Evolutionary conservation across 2,113 vertebrate genomes (phyloP), one percentile per base, ranked within the genome.

Genomic region (Pollimyrus isidori): DNA sequence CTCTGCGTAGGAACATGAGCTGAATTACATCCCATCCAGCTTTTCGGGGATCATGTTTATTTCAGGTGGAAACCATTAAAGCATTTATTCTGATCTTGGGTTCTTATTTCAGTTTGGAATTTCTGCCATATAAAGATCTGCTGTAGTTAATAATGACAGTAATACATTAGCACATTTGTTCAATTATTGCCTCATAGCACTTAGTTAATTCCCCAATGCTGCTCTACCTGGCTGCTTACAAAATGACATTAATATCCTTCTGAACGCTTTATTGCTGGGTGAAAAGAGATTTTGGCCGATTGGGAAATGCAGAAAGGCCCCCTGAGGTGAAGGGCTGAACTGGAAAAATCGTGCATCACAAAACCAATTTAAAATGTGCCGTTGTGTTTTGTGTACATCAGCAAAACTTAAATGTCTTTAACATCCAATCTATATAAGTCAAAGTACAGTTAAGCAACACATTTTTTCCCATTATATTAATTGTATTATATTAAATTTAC

Each of bases 101-200:
- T 58, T 87, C 82, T 6, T 49, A 82, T 52, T 89, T 89, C 26
- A 82, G 56, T 50, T 86, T 39, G 23, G 65, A 82, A 58, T 88
- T 65, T 88, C 88, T 6, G 26, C 86, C 80, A 82, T 88, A 82
- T 62, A 83, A 88, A 52, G n/a, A 52, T 88, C 86, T 84, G 23
- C 50, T 42, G 19, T 80, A 69, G 56, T 58, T 62, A 49, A 76
- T 88, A 88, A 90, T 88, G 86, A 88, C 21, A 50, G 39, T 23
- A 76, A 80, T 90, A 90, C 50, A 88, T 83, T 62, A 88, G 65
- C 50, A 58, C 50, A 26, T 82, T 87, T 88, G 86, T 83, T 62
- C 50, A 15, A 39, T 80, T 53, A 90, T 58, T 50, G 86, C 62
- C 89, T 80, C 85, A 26, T 5, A 87, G 89, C 62, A 80, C 86